These are phyloP conservation scores for Cacatua alba DNA, from an alignment of 2,113 vertebrate genomes.

Conservation along the genomic window DNA sequence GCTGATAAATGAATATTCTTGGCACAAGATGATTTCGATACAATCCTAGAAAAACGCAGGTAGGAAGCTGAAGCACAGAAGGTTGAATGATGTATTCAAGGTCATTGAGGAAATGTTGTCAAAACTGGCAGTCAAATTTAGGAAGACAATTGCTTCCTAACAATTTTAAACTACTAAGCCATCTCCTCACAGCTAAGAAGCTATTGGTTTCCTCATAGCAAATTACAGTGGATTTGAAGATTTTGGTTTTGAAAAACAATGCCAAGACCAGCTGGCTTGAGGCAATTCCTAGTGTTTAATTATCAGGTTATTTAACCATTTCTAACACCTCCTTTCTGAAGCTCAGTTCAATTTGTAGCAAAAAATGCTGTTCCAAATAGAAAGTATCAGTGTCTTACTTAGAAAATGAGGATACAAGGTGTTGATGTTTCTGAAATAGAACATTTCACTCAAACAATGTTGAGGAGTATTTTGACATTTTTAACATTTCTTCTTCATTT, in stretches of 20 bases:
- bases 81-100: background rate
- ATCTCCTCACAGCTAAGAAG: background rate
- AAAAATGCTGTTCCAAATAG: background rate
- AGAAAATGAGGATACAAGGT: background rate
- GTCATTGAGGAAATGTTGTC: background rate
- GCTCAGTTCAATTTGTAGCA: background rate
- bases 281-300: background rate
- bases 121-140: conserved; percentile 26
- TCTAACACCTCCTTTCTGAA: background rate
- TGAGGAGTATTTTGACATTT: conserved; percentile 17
- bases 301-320: background rate
- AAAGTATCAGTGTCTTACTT: background rate
- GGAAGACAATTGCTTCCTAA: background rate
- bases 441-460: background rate
- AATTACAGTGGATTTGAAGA: background rate
- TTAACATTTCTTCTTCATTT: background rate
- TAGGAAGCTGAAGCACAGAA: background rate
- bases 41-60: background rate
- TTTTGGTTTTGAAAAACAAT: background rate
- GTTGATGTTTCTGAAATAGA: background rate
- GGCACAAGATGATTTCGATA: background rate
- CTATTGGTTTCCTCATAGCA: background rate
- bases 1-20: conserved; percentile 28
- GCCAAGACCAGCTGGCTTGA: background rate
- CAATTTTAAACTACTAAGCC: background rate